Evolutionary conservation across 2,797 vertebrate species (phyloP).

Genomic region (Corythornis leucogaster): DNA sequence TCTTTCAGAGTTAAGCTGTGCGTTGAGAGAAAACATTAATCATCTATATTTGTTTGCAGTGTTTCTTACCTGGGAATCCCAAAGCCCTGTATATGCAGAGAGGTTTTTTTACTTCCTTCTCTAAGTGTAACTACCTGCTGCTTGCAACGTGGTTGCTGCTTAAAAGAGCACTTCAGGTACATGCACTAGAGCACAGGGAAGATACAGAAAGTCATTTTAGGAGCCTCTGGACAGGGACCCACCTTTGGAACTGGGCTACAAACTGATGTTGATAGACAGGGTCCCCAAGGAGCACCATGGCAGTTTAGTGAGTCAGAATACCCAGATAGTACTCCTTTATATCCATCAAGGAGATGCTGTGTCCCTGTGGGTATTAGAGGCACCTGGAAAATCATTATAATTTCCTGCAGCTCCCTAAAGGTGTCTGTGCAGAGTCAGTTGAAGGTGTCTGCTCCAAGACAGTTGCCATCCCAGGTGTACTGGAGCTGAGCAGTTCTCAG

Average conservation of each 20-base stretch:
- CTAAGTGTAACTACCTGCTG: not conserved
- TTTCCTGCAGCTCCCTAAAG: not conserved
- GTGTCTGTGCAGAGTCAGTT: not conserved
- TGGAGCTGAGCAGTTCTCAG: not conserved
- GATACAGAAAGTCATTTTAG: not conserved
- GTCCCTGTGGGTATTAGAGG: not conserved
- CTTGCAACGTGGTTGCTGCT: not conserved
- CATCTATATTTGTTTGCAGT: not conserved
- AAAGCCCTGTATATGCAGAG: not conserved
- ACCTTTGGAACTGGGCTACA: not conserved
- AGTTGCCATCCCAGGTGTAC: not conserved
- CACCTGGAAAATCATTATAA: not conserved
- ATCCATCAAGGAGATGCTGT: not conserved
- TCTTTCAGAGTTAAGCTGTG: not conserved
- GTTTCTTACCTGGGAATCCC: not conserved
- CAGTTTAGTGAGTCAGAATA: not conserved
- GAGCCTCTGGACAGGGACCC: not conserved
- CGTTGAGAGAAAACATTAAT: not conserved
- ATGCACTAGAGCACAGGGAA: not conserved
- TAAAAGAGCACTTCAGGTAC: not conserved
- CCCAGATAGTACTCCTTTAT: not conserved
- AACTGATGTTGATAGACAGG: not conserved
- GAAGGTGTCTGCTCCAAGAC: not conserved
- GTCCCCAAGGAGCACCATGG: not conserved
- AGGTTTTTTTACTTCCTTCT: not conserved